phyloP scores from a whole-genome alignment of 2,113 vertebrate genomes.

The Nothoprocta perdicaria region DNA sequence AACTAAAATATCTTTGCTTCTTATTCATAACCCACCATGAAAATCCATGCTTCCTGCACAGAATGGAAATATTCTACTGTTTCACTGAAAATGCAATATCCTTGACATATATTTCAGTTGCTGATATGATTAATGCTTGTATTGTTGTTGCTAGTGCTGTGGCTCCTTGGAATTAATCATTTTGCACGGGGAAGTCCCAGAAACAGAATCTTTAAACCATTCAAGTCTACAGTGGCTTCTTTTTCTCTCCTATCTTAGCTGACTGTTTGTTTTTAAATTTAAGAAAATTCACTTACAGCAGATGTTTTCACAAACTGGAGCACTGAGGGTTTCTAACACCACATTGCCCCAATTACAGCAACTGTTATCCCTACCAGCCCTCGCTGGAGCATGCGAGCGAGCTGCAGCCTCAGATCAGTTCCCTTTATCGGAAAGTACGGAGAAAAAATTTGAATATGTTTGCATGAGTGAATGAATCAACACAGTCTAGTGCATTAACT shows the following conservation, averaged over 20 bases:
- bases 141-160: background rate
- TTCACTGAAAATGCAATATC: background rate
- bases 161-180: conserved; percentile 26
- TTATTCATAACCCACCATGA: background rate
- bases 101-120: conserved; percentile 9
- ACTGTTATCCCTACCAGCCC: background rate
- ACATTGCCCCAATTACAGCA: background rate
- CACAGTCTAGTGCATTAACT: fast-evolving
- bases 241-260: fast-evolving
- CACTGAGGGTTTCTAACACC: background rate
- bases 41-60: background rate
- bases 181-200: background rate
- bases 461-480: background rate
- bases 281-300: background rate
- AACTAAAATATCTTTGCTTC: background rate
- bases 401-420: background rate
- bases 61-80: background rate
- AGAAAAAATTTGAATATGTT: background rate
- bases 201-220: background rate
- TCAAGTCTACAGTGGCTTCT: background rate
- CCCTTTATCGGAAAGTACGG: fast-evolving
- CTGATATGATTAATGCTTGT: conserved; percentile 22
- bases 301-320: background rate
- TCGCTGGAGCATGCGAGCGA: fast-evolving
- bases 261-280: background rate